Conservation (phyloP, 1,140 invertebrate species). For the Procambarus clarkii region DNA sequence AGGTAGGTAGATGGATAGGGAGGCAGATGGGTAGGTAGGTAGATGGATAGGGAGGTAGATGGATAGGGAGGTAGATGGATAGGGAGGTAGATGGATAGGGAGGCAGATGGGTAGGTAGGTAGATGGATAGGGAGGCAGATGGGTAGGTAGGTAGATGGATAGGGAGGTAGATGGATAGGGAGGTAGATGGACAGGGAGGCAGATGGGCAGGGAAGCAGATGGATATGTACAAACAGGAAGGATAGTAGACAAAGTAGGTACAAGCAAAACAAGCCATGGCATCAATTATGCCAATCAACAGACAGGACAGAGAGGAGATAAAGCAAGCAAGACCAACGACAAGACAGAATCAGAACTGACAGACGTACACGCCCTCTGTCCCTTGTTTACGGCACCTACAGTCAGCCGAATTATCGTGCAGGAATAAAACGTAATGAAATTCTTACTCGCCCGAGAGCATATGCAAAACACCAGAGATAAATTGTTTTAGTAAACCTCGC, state of each 20-base stretch:
- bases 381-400: too few species aligned
- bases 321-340: too few species aligned
- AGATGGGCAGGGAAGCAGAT: conserved; percentile 5
- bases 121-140: not conserved
- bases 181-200: conserved; percentile 1
- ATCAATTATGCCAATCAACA: too few species aligned
- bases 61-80: not conserved
- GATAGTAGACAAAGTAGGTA: not conserved
- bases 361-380: too few species aligned
- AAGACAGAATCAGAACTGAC: too few species aligned
- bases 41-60: not conserved
- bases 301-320: too few species aligned
- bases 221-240: not conserved
- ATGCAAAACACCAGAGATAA: too few species aligned
- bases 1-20: not conserved
- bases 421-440: too few species aligned
- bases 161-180: conserved; percentile 7
- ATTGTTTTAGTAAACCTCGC: too few species aligned
- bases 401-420: too few species aligned
- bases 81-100: not conserved
- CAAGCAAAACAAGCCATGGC: too few species aligned
- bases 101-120: not conserved
- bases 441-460: too few species aligned
- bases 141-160: not conserved
- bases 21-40: not conserved